Evolutionary conservation across 2,888 invertebrate genomes (phyloP).

Genomic region (Cephus runcator): DNA sequence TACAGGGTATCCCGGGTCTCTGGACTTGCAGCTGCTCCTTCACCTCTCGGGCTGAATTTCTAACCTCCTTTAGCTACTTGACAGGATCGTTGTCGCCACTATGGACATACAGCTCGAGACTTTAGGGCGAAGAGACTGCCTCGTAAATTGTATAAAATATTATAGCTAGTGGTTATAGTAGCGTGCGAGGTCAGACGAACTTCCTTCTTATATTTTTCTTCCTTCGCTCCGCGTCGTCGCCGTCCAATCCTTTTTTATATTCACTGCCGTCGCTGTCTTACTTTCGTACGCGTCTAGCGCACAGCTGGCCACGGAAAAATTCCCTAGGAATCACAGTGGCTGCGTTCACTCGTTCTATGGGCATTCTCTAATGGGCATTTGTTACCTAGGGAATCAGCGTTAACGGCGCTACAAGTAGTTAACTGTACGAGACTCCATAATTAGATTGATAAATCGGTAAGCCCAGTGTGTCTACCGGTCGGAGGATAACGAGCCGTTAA

Average conservation of each 20-base stretch:
- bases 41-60: neutral
- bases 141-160: conserved; percentile 56
- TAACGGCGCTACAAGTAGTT: neutral
- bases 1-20: neutral
- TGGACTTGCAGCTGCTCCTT: neutral
- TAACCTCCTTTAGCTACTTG: neutral
- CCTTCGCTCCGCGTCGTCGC: neutral
- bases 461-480: neutral
- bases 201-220: neutral
- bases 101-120: neutral
- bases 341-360: neutral
- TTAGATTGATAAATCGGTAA: neutral
- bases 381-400: neutral
- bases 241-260: no score
- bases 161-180: conserved; percentile 28
- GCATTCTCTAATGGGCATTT: neutral
- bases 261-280: neutral
- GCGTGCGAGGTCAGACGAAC: neutral
- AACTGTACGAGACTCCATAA: neutral
- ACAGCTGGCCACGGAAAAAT: neutral
- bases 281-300: neutral
- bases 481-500: neutral
- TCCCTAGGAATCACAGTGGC: neutral
- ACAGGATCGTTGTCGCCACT: conserved; percentile 29
- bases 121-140: conserved; percentile 34